Evolutionary conservation across 2,113 vertebrate genomes (phyloP).

Genomic region (Aspidoscelis tigris): DNA sequence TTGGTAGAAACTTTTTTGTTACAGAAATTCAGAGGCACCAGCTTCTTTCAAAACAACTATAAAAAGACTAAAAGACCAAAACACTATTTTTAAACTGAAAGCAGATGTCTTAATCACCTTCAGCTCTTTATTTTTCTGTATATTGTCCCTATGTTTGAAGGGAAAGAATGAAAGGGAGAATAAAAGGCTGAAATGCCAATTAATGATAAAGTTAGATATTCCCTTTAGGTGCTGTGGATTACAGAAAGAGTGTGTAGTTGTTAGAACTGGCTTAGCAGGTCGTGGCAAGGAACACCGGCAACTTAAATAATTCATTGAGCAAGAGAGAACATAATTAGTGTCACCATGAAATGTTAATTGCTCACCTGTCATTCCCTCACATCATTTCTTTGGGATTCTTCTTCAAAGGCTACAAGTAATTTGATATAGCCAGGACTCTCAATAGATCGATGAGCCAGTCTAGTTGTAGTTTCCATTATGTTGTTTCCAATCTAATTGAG

Average conservation of each 20-base stretch:
- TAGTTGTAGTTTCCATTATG: slow-evolving; percentile 1
- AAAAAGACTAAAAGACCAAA: not conserved
- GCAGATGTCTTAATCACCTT: not conserved
- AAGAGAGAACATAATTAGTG: not conserved
- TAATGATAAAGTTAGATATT: not conserved
- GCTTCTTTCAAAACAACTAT: not conserved
- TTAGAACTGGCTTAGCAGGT: not conserved
- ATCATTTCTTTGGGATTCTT: not conserved
- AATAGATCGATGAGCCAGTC: not conserved
- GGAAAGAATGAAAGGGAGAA: not conserved
- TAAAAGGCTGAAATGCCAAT: not conserved
- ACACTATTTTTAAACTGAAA: not conserved
- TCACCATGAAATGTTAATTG: slow-evolving; percentile 3
- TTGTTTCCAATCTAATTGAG: slow-evolving; percentile 9
- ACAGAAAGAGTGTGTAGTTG: not conserved
- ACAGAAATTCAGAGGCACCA: not conserved
- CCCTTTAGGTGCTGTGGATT: not conserved
- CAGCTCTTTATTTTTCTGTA: not conserved
- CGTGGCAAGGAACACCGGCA: not conserved
- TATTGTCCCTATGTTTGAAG: not conserved
- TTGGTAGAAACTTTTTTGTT: not conserved
- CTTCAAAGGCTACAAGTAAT: not conserved
- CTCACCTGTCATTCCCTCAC: slow-evolving; percentile 4
- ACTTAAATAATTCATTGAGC: slow-evolving; percentile 14
- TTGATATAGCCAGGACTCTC: not conserved